Conservation (phyloP, 2,888 invertebrate species). For the Nemapogon koenigi region DNA sequence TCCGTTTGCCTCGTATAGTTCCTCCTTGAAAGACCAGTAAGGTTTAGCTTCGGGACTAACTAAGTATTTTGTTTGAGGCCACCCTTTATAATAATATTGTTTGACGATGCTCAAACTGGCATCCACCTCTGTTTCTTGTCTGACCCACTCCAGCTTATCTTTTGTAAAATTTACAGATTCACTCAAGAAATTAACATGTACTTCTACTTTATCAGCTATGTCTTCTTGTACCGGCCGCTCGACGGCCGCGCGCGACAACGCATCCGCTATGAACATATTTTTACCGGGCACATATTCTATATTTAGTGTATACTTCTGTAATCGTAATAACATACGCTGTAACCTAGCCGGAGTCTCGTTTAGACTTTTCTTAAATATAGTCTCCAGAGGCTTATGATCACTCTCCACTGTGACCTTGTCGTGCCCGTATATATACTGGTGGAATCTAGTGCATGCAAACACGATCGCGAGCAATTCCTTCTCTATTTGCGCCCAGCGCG, state of each 20-base stretch:
- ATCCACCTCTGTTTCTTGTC: too few species aligned
- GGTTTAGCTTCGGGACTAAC: neutral
- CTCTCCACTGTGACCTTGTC: constrained; percentile 19
- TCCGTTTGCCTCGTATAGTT: neutral
- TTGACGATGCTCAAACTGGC: too few species aligned
- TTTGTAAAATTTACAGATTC: neutral
- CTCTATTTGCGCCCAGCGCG: constrained; percentile 16
- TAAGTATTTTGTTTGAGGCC: neutral
- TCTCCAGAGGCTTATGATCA: constrained; percentile 26
- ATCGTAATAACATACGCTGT: constrained; percentile 22
- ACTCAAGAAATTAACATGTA: neutral
- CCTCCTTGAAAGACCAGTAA: neutral
- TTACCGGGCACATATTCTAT: constrained; percentile 23
- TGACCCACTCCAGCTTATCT: neutral
- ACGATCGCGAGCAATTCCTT: constrained; percentile 18
- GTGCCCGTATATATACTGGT: constrained; percentile 19
- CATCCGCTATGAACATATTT: constrained; percentile 22
- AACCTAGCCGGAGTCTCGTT: constrained; percentile 19
- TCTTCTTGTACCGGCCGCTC: constrained; percentile 11
- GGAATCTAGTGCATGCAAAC: constrained; percentile 16
- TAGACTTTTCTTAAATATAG: constrained; percentile 22
- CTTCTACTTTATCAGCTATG: neutral
- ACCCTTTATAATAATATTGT: constrained; percentile 1
- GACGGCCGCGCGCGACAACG: constrained; percentile 21
- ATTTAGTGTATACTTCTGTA: constrained; percentile 21